Base-by-base conservation (phyloP, 2,888 invertebrate genomes). In the Phengaris arion region DNA sequence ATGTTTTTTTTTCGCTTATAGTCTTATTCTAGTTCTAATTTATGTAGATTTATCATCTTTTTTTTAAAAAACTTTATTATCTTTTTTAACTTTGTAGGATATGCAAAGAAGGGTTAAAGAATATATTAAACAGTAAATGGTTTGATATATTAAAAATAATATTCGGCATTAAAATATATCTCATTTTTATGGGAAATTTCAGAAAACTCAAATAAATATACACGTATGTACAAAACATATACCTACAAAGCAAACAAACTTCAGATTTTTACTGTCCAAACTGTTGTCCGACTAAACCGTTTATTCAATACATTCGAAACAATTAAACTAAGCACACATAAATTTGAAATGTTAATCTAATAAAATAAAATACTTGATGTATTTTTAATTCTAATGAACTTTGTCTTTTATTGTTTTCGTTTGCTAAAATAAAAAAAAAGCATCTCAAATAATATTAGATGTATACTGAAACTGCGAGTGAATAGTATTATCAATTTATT, bases 251-350 rank as follows among this genome's bases (percentile, higher is more conserved):
- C 64, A 64, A 64, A 45, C 35, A 35, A 35, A 64, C 12, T 13
- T 64, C 64, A 64, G 64, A 35, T 64, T 64, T 64, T 64, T 64
- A 64, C 64, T 45, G 35, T 64, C 64, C 64, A 64, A 64, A 64
- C 35, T 45, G 64, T 12, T 10, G 35, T 64, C 2, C 64, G 12
- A 35, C 64, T 64, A 45, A 64, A 64, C 64, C 35, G 64, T 72
- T 48, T 54, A 72, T 48, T 54, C 15, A 35, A 72, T 52, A 72
- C 51, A 51, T 52, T 70, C 22, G 35, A 72, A 51, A 72, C 72
- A 52, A 52, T 72, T 52, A 35, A 35, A 54, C 46, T 22, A 48
- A 51, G 70, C 46, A 52, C 51, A 51, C 48, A 51, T 6, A 54
- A 72, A 48, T 51, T 12, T 35, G 52, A 72, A 8, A 48, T 22